Evolutionary conservation across 2,888 invertebrate species (phyloP), one percentile per base, ranked within the genome.

Genomic region (Acanthosoma haemorrhoidale): DNA sequence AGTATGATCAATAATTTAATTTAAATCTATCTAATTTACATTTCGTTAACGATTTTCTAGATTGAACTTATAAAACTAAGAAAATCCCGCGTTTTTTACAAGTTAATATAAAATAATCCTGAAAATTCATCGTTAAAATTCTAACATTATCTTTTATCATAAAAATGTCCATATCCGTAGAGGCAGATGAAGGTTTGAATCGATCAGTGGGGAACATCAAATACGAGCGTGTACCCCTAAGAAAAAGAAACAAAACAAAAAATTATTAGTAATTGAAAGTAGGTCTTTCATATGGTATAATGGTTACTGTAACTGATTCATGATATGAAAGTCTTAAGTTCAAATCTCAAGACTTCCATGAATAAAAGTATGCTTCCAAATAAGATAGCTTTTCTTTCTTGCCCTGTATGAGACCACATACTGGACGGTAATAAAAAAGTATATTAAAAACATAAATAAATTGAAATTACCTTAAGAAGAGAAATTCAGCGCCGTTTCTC

Each of bases 51-150:
- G 51, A 25, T 51, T 51, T n/a, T 25, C 51, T 51, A 51, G 21
- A 13, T n/a, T n/a, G 21, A 51, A 51, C 51, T 51, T 51, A 51
- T 51, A 51, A 51, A 51, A 51, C 51, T 51, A 51, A 51, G 51
- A 51, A 51, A 51, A 25, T 51, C 51, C 51, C 51, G 51, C 51
- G 4, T 51, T n/a, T 51, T 51, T 51, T 51, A 51, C 51, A 51
- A 25, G 11, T 60, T 4, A 58, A 60, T 60, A 61, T 13, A 61
- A 61, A 61, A 61, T 61, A 61, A 61, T 36, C 61, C 61, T 61
- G 32, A 61, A 31, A 25, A 59, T 36, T 51, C 51, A 51, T 25
- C 25, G 25, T 39, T 63, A 63, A 39, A 63, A 63, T 38, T 25
- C 63, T 63, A 63, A 63, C 36, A 63, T 63, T 34, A 21, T 63